These are phyloP conservation scores for Plusia festucae DNA, from an alignment of 2,888 invertebrate genomes.

Conservation along the genomic window DNA sequence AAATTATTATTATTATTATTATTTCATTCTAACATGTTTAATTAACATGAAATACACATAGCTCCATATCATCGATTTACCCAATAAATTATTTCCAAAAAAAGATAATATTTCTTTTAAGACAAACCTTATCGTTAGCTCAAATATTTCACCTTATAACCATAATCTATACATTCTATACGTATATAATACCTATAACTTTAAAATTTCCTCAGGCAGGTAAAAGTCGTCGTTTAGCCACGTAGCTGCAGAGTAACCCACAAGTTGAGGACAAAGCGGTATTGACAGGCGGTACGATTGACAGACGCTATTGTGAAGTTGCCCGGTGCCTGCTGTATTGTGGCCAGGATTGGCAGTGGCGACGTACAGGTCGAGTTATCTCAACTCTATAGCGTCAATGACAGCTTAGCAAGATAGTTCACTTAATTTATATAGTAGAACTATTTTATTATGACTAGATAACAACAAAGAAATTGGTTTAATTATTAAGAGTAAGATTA, in stretches of 20 bases:
- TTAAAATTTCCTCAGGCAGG: not conserved
- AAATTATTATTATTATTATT: no score
- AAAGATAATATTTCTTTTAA: no score
- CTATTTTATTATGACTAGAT: no score
- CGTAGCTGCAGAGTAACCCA: slow-evolving; percentile 25
- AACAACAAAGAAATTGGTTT: no score
- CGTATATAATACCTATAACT: not conserved
- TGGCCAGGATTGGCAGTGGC: slow-evolving; percentile 45
- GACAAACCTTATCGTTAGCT: not conserved
- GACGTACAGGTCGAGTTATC: slow-evolving; percentile 33
- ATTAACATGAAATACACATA: no score
- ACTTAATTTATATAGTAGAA: no score
- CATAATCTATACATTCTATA: no score
- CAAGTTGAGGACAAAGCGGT: slow-evolving; percentile 51
- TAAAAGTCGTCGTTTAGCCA: slow-evolving; percentile 2
- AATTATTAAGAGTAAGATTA: no score
- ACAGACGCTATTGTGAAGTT: slow-evolving; percentile 52
- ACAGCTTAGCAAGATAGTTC: not conserved
- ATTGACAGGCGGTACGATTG: slow-evolving; percentile 52
- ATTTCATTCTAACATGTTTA: no score
- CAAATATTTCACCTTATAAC: no score
- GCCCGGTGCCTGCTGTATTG: slow-evolving; percentile 44
- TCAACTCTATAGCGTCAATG: not conserved
- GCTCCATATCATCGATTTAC: no score
- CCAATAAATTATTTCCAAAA: no score